Evolutionary conservation across 1,140 invertebrate genomes (phyloP).

Genomic region (Tenebrio molitor): DNA sequence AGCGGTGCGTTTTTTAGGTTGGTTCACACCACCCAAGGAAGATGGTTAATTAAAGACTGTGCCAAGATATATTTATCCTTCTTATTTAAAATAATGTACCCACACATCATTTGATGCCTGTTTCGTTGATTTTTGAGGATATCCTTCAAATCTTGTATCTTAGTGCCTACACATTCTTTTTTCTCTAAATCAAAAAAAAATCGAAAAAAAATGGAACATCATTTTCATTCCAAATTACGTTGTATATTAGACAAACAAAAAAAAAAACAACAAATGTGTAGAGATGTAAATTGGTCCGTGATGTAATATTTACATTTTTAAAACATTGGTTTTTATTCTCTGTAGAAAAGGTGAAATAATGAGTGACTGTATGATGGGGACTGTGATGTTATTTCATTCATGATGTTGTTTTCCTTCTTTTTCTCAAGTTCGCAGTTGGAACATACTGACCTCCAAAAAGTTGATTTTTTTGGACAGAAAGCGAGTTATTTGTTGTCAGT

Average conservation of each 20-base stretch:
- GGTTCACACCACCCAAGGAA: constrained; percentile 90
- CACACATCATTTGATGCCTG: constrained; percentile 43
- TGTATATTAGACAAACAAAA: constrained; percentile 41
- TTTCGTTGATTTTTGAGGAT: constrained; percentile 52
- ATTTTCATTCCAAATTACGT: constrained; percentile 38
- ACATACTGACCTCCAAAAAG: background rate
- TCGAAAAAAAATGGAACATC: no score
- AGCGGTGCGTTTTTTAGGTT: constrained; percentile 73
- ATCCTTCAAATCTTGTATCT: constrained; percentile 53
- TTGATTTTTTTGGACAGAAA: no score
- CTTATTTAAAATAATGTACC: constrained; percentile 54
- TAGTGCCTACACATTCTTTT: constrained; percentile 57
- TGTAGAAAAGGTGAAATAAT: constrained; percentile 3
- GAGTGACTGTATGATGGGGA: constrained; percentile 30
- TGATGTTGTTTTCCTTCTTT: constrained; percentile 32
- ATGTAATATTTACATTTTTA: constrained; percentile 14
- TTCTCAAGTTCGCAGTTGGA: no score
- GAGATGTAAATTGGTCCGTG: constrained; percentile 27
- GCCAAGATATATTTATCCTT: constrained; percentile 53
- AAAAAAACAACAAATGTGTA: constrained; percentile 31
- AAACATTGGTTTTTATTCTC: constrained; percentile 24
- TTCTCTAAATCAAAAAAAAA: constrained; percentile 32
- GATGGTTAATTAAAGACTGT: constrained; percentile 78
- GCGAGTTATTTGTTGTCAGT: constrained; percentile 37
- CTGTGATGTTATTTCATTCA: constrained; percentile 34